phyloP scores from a whole-genome alignment of 2,888 invertebrate genomes.

The Lithophane socia region DNA sequence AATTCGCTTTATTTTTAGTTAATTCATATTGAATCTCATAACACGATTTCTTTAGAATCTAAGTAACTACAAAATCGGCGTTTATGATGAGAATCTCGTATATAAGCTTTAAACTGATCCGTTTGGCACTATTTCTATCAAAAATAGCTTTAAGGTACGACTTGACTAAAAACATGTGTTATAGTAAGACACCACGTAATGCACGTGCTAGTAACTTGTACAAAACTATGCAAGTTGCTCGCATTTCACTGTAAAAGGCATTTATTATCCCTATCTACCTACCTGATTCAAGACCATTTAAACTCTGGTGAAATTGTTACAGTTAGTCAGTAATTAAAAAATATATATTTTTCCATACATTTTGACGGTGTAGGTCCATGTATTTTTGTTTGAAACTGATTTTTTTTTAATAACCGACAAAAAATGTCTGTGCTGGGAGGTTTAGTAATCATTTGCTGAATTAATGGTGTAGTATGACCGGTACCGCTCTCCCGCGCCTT shows the following conservation, averaged over 20 bases:
- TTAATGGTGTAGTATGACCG: too few species aligned
- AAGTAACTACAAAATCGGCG: background rate
- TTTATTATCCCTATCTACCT: background rate
- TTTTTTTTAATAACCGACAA: background rate
- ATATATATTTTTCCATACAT: background rate
- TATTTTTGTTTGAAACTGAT: background rate
- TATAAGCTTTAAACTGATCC: conserved; percentile 6
- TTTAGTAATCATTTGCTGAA: too few species aligned
- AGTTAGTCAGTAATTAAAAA: background rate
- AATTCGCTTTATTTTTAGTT: background rate
- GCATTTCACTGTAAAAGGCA: background rate
- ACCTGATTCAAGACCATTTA: background rate
- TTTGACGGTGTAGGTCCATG: background rate
- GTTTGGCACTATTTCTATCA: conserved; percentile 18
- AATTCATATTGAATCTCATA: background rate
- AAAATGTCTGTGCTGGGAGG: too few species aligned
- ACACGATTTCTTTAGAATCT: background rate
- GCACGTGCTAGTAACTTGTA: background rate
- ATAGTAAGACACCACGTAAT: background rate
- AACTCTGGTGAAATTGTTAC: too few species aligned
- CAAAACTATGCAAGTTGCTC: background rate
- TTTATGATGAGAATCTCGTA: background rate
- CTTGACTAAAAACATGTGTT: background rate
- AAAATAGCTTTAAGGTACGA: background rate
- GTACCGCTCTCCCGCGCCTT: too few species aligned